Base-by-base conservation (phyloP, 2,888 invertebrate genomes). In the Fragum sueziense region DNA sequence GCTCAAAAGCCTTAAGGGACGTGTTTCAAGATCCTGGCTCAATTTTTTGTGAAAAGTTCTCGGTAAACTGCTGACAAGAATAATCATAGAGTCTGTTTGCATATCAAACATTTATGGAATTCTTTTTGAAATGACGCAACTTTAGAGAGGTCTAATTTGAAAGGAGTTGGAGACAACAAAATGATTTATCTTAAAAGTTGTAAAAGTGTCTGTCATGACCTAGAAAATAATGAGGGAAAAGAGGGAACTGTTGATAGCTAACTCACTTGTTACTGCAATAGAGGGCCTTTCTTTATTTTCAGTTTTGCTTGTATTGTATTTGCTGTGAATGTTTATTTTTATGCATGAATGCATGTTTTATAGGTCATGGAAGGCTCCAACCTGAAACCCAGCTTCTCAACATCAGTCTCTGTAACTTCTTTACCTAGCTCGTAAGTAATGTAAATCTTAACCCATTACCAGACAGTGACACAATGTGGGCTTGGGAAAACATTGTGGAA, bases 281-380 rank as follows among this genome's bases (percentile, higher is more conserved):
- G n/a, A n/a, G n/a, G n/a, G n/a, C n/a, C n/a, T n/a, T n/a, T n/a
- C n/a, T n/a, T n/a, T n/a, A n/a, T n/a, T n/a, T n/a, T n/a, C n/a
- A n/a, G n/a, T n/a, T n/a, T n/a, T n/a, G 14, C 47, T 47, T 47
- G 47, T 14, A 9, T 9, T 47, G 47, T 47, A 14, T 47, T 14
- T 14, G 47, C 47, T 27, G 11, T 57, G 57, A 27, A 27, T 57
- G 57, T 57, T 27, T n/a, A n/a, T n/a, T n/a, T n/a, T n/a, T 47
- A 47, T 47, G 47, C 47, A 47, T 47, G 47, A 9, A 3, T 65
- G 65, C 65, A 65, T 41, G 65, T 41, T 41, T 65, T 65, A 41
- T 65, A 65, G 65, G 41, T 65, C n/a, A 65, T 65, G 65, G 65
- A 41, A 25, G 65, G 65, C 37, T 65, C 65, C 22, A 33, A 22